phyloP scores from a whole-genome alignment of 2,797 vertebrate species.

The Acanthornis magna region DNA sequence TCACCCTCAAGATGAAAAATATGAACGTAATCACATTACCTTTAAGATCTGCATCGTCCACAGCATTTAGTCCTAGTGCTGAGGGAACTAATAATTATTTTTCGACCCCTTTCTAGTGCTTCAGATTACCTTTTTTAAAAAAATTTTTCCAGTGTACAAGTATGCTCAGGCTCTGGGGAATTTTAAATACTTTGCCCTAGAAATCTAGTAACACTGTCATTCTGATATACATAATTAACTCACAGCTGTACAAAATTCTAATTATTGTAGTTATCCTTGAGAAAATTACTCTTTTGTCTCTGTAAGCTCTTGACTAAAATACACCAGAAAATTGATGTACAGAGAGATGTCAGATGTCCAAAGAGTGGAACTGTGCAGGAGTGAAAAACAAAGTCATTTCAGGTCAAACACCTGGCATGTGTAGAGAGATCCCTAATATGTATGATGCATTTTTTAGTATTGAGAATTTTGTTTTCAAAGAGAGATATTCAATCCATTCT shows the following conservation, averaged over 20 bases:
- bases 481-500: background rate
- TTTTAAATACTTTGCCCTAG: background rate
- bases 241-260: background rate
- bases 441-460: background rate
- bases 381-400: background rate
- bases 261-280: background rate
- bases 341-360: background rate
- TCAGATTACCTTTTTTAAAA: background rate
- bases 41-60: fast-evolving
- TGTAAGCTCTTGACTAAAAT: background rate
- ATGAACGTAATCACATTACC: background rate
- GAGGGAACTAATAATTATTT: background rate
- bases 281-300: background rate
- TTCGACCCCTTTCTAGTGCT: background rate
- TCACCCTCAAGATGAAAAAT: background rate
- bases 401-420: background rate
- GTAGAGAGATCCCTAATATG: background rate
- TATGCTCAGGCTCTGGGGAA: background rate
- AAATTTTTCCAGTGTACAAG: background rate
- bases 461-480: background rate
- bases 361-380: background rate
- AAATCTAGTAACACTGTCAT: background rate
- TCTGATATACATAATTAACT: background rate
- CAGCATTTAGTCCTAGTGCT: background rate
- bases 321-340: background rate